Percentiles rank a stretch among this genome's conserved stretches.
Evolutionary conservation across 2,113 vertebrate species (phyloP).

Genomic region (Steatornis caripensis): DNA sequence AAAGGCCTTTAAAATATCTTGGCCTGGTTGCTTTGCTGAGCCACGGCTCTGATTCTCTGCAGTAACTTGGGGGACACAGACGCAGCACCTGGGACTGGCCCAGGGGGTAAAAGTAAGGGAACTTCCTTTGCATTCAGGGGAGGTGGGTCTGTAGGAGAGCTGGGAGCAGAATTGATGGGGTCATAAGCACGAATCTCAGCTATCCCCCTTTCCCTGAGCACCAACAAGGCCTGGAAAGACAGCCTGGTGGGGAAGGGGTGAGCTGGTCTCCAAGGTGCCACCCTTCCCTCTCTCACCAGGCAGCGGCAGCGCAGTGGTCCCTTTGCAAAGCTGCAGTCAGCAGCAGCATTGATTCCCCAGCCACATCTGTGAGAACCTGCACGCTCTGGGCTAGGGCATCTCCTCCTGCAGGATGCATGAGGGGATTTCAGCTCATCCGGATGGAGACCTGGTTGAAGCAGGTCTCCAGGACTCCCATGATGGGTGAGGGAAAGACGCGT

Average conservation of each 20-base stretch:
- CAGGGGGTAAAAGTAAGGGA: too few species aligned
- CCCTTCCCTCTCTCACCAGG: too few species aligned
- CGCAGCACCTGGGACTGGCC: not conserved
- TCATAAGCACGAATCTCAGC: not conserved
- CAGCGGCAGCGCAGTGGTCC: not conserved
- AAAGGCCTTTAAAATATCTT: not conserved
- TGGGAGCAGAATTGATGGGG: not conserved
- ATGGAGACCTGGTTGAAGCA: not conserved
- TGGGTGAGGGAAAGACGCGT: not conserved
- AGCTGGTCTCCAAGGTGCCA: not conserved
- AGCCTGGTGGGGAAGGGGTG: not conserved
- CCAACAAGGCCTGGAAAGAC: not conserved
- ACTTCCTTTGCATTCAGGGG: not conserved
- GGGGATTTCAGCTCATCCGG: not conserved
- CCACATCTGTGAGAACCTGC: too few species aligned
- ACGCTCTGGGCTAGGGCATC: not conserved
- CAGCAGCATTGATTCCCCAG: too few species aligned
- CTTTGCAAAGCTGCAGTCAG: not conserved
- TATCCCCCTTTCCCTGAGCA: not conserved
- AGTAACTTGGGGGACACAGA: too few species aligned
- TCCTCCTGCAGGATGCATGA: not conserved
- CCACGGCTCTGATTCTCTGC: not conserved
- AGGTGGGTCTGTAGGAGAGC: not conserved
- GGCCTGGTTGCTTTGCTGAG: not conserved
- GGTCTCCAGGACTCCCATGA: not conserved